Evolutionary conservation across 2,888 invertebrate genomes (phyloP).

Genomic region (Cheilosia variabilis): DNA sequence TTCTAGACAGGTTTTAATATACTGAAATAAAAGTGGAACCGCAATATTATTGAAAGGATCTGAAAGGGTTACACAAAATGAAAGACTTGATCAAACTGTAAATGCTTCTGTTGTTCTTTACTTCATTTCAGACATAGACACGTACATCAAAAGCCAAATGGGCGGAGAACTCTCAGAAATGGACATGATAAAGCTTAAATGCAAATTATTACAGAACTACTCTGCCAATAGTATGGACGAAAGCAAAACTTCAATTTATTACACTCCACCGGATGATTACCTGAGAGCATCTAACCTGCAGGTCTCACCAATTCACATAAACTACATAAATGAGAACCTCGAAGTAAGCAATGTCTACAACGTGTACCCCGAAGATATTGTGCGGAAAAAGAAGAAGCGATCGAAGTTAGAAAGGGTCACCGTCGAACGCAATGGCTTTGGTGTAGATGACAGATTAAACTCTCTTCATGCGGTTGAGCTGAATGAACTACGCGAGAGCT

Average conservation of each 20-base stretch:
- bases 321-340: slow-evolving; percentile 82
- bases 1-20: too few relatives aligned
- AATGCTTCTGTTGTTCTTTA: background rate
- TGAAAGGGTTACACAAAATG: background rate
- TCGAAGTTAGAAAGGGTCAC: slow-evolving; percentile 2
- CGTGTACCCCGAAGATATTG: slow-evolving; percentile 21
- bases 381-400: slow-evolving; percentile 3
- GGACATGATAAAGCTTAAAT: slow-evolving; percentile 80
- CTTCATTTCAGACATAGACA: slow-evolving; percentile 81
- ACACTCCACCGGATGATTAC: slow-evolving; percentile 87
- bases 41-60: too few relatives aligned
- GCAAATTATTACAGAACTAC: slow-evolving; percentile 80
- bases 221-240: slow-evolving; percentile 81
- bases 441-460: background rate
- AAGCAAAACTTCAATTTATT: slow-evolving; percentile 90
- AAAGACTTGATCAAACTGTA: background rate
- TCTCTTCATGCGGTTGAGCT: slow-evolving; percentile 43
- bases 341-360: slow-evolving; percentile 76
- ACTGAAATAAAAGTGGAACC: too few relatives aligned
- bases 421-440: background rate
- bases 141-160: slow-evolving; percentile 83
- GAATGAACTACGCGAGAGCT: slow-evolving; percentile 73
- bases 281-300: slow-evolving; percentile 81
- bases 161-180: slow-evolving; percentile 78
- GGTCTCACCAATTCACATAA: slow-evolving; percentile 85